These are phyloP conservation scores for Amiota communis DNA, from an alignment of 2,888 invertebrate genomes.

Conservation along the genomic window DNA sequence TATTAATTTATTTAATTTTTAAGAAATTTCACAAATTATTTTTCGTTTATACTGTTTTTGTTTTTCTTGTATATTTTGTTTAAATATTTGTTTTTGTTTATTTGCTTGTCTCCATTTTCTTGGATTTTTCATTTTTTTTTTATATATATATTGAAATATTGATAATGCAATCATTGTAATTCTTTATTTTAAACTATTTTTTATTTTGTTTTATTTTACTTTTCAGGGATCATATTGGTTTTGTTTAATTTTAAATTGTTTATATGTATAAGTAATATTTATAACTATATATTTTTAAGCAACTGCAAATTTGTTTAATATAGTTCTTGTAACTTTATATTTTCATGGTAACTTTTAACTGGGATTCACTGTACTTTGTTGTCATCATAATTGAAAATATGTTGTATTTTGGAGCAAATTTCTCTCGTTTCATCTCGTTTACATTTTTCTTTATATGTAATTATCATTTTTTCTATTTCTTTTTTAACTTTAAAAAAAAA, in stretches of 20 bases:
- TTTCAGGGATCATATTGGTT: too few species aligned
- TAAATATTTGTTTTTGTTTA: slow-evolving; percentile 41
- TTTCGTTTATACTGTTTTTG: slow-evolving; percentile 40
- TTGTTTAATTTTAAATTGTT: too few species aligned
- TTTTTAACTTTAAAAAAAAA: too few species aligned
- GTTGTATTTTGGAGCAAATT: slow-evolving; percentile 47
- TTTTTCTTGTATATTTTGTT: slow-evolving; percentile 42
- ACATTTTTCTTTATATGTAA: too few species aligned
- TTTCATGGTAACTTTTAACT: slow-evolving; percentile 2
- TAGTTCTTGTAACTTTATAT: too few species aligned
- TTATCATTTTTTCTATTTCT: too few species aligned
- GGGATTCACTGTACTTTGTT: slow-evolving; percentile 7
- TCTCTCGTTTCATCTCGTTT: slow-evolving; percentile 15
- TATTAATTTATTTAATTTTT: slow-evolving; percentile 42
- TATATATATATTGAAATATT: too few species aligned
- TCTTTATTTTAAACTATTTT: slow-evolving; percentile 6
- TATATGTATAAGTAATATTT: too few species aligned
- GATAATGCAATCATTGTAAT: slow-evolving; percentile 20
- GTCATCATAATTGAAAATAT: slow-evolving; percentile 35
- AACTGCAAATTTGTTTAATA: slow-evolving; percentile 7
- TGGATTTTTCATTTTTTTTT: too few species aligned
- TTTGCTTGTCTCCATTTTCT: slow-evolving; percentile 29
- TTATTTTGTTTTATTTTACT: not conserved
- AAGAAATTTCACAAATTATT: slow-evolving; percentile 28
- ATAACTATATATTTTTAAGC: not conserved